Conservation (phyloP, 2,113 vertebrate species). For the Neotoma lepida region DNA sequence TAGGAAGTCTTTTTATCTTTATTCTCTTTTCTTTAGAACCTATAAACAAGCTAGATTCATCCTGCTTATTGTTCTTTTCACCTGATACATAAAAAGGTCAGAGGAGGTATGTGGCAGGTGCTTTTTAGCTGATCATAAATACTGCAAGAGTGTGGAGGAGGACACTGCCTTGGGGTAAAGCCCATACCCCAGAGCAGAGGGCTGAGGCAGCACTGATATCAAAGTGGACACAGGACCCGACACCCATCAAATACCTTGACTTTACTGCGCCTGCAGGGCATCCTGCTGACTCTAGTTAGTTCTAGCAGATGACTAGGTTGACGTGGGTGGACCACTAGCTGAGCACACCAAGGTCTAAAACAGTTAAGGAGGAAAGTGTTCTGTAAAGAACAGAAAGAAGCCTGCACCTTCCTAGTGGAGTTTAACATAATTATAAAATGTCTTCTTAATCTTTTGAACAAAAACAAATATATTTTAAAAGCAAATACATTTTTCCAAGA, state of each 20-base stretch:
- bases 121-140: background rate
- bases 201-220: background rate
- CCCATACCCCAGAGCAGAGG: background rate
- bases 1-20: background rate
- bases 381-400: constrained; percentile 85
- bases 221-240: background rate
- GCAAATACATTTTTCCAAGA: constrained; percentile 88
- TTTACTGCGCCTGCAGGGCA: constrained; percentile 82
- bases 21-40: constrained; percentile 30
- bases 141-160: background rate
- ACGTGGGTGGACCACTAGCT: constrained; percentile 85
- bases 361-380: constrained; percentile 48
- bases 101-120: background rate
- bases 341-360: constrained; percentile 90
- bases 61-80: background rate
- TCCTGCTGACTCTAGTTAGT: constrained; percentile 84
- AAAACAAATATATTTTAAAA: constrained; percentile 86
- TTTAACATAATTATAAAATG: constrained; percentile 96
- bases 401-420: constrained; percentile 91
- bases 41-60: background rate
- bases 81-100: background rate
- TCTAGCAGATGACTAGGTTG: constrained; percentile 84
- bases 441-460: constrained; percentile 93
- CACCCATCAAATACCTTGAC: constrained; percentile 70
- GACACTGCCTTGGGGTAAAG: background rate